Conservation (phyloP, 2,113 vertebrate genomes). For the Holacanthus passer region DNA sequence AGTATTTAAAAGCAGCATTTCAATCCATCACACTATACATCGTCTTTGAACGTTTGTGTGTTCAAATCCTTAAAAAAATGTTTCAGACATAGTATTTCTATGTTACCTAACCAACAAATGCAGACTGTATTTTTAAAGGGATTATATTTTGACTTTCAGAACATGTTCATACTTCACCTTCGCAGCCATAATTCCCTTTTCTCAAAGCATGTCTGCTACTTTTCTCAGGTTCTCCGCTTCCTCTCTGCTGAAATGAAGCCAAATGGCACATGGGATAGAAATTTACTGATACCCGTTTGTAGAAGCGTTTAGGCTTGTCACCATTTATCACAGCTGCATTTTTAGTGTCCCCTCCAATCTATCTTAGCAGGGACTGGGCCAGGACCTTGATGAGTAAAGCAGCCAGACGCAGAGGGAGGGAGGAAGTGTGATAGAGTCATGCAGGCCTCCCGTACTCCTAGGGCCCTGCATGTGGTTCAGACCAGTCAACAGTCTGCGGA, state of each 20-base stretch:
- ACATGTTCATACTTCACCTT: slow-evolving; percentile 7
- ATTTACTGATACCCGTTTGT: slow-evolving; percentile 74
- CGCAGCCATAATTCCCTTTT: slow-evolving; percentile 29
- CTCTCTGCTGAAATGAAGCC: slow-evolving; percentile 42
- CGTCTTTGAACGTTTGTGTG: background rate
- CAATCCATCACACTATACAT: background rate
- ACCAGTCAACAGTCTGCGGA: slow-evolving; percentile 62
- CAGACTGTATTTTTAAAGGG: background rate
- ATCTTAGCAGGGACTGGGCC: slow-evolving; percentile 68
- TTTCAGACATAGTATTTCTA: background rate
- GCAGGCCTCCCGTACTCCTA: slow-evolving; percentile 49
- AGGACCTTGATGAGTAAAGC: slow-evolving; percentile 79
- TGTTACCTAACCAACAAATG: background rate
- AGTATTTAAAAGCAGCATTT: background rate
- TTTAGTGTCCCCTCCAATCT: slow-evolving; percentile 76
- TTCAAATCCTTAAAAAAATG: background rate
- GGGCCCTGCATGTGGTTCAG: slow-evolving; percentile 65
- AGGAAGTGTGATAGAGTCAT: slow-evolving; percentile 73
- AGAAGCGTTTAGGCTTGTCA: slow-evolving; percentile 72
- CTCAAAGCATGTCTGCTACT: slow-evolving; percentile 5
- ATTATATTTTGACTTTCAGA: slow-evolving; percentile 10
- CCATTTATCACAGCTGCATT: slow-evolving; percentile 79
- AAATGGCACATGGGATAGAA: slow-evolving; percentile 66
- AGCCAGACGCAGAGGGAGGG: slow-evolving; percentile 71
- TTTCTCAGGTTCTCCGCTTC: slow-evolving; percentile 41